phyloP scores from a whole-genome alignment of 92 coral and sea anemone genomes.

The Palythoa grandiflora region DNA sequence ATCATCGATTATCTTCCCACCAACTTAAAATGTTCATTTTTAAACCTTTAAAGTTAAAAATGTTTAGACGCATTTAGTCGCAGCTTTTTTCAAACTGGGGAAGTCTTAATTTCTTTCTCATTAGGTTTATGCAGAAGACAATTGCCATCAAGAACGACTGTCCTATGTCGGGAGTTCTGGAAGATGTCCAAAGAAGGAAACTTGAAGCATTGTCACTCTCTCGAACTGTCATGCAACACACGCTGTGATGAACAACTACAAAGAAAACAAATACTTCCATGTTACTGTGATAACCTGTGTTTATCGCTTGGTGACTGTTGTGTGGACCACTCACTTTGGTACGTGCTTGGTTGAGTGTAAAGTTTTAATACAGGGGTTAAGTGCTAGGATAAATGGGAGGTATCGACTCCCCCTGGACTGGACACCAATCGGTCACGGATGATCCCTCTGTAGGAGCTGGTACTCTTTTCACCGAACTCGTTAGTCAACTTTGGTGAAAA shows the following conservation, averaged over 20 bases:
- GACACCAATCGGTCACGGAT: too few species aligned
- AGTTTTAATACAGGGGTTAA: too few species aligned
- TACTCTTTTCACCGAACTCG: too few species aligned
- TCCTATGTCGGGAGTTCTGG: constrained; percentile 6
- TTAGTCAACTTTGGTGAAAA: too few species aligned
- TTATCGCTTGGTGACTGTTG: neutral
- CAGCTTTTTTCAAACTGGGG: too few species aligned
- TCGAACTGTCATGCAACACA: neutral
- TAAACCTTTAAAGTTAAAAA: too few species aligned
- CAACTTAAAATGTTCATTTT: too few species aligned
- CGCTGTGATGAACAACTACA: neutral
- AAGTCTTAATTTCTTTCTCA: neutral
- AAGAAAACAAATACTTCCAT: neutral
- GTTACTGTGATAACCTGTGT: constrained; percentile 12
- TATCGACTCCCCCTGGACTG: too few species aligned
- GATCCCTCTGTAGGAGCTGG: too few species aligned
- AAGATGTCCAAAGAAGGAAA: neutral
- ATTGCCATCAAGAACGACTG: neutral
- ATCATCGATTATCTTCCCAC: too few species aligned
- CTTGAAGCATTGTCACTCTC: neutral
- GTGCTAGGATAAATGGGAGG: too few species aligned
- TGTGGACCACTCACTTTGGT: constrained; percentile 6
- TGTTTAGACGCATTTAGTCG: too few species aligned
- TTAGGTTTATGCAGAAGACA: neutral
- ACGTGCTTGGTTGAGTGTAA: neutral